These are phyloP conservation scores for Apolygus lucorum DNA, from an alignment of 1,140 invertebrate species.

Conservation along the genomic window DNA sequence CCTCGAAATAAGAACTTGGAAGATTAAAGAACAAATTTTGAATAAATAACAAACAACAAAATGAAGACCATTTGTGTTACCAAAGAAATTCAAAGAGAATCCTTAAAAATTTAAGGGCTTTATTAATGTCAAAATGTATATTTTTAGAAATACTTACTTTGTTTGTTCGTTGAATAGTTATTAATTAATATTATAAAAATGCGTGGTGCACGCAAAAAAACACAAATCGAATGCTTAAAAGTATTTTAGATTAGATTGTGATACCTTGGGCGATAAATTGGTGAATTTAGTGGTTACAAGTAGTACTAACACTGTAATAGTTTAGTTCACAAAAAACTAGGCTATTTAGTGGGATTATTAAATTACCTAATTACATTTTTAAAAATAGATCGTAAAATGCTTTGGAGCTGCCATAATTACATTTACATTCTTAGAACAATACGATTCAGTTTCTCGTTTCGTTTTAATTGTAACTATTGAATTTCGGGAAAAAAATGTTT, in stretches of 20 bases:
- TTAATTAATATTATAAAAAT: conserved; percentile 17
- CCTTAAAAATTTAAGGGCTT: conserved; percentile 21
- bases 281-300: conserved; percentile 24
- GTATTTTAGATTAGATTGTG: conserved; percentile 29
- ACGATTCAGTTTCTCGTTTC: neutral
- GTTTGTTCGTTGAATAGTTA: conserved; percentile 15
- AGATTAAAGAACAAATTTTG: too few relatives aligned
- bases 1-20: too few relatives aligned
- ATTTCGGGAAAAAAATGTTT: neutral
- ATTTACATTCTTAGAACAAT: conserved; percentile 15
- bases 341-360: conserved; percentile 17
- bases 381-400: conserved; percentile 28
- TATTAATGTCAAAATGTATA: conserved; percentile 26
- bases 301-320: conserved; percentile 18
- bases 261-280: conserved; percentile 27
- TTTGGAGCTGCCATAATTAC: conserved; percentile 27
- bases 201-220: conserved; percentile 23
- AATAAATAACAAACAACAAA: neutral
- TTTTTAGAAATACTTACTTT: conserved; percentile 25
- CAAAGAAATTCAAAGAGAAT: conserved; percentile 19
- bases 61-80: conserved; percentile 18
- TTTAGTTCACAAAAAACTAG: conserved; percentile 26
- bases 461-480: conserved; percentile 7
- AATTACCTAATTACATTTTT: conserved; percentile 28
- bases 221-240: conserved; percentile 29